Evolutionary conservation across 2,113 vertebrate genomes (phyloP), one percentile per base, ranked within the genome.

Genomic region (Mus pahari): DNA sequence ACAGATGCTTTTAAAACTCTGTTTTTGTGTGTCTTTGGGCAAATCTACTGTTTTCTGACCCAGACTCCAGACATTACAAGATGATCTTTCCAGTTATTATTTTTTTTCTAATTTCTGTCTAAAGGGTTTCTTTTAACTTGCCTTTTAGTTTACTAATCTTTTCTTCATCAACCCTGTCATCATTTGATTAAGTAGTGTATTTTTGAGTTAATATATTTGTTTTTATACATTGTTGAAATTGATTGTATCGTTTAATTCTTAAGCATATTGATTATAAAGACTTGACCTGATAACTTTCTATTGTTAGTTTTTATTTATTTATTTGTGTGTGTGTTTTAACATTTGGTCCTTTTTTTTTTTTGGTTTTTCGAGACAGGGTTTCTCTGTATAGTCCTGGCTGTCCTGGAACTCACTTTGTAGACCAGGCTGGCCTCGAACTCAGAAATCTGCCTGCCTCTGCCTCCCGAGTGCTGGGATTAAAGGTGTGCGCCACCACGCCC

Each of bases 221-320:
- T 73, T 83, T 55, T 71, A 28, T 82, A 70, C 16, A 36, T 31
- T 82, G 28, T 92, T 90, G 50, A 94, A 77, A 94, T 77, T 77
- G 60, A 50, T 66, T 14, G 60, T 92, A 31, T 87, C 28, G 28
- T 83, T 55, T 90, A 78, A 39, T 81, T 86, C 33, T 73, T 87
- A 33, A 91, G 12, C 22, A 22, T 79, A 78, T 19, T 48, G 19
- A 64, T 73, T 90, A 22, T 19, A 92, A 74, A 74, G 64, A 84
- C 26, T 48, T 7, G 78, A 39, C 82, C 28, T 62, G 48, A 48
- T 95, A 81, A 64, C 28, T 64, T 71, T 77, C 24, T 73, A 5
- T 64, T 70, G 33, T 64, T 93, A 75, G 42, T 39, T 33, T 84
- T 10, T 55, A 11, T 84, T 22, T 60, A 1, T 22, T 20, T 60